These are phyloP conservation scores for Tapirus terrestris DNA, from an alignment of 2,113 vertebrate species.

Conservation along the genomic window DNA sequence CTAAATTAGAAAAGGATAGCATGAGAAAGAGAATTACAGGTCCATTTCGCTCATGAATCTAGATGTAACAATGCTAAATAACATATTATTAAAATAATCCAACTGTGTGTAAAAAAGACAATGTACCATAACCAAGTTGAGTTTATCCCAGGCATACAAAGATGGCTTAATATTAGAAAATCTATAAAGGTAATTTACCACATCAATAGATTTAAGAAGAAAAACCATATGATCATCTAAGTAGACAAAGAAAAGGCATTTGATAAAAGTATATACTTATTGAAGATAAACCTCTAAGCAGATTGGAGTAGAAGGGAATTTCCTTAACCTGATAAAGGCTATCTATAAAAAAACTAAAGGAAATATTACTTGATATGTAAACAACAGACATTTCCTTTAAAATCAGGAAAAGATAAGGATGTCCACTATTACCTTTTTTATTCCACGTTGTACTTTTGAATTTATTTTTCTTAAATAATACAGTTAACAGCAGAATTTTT, in stretches of 20 bases:
- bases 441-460: neutral
- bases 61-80: constrained; percentile 7
- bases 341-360: neutral
- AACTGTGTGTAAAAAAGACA: neutral
- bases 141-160: neutral
- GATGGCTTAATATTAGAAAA: constrained; percentile 1
- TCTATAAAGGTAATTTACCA: neutral
- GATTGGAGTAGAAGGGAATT: neutral
- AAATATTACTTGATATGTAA: neutral
- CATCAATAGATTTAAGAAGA: neutral
- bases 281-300: neutral
- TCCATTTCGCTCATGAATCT: neutral
- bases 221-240: neutral
- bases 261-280: neutral
- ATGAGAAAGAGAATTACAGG: neutral
- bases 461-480: constrained; percentile 31
- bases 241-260: neutral
- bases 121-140: neutral
- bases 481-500: neutral
- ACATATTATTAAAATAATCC: neutral
- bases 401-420: neutral
- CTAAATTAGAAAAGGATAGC: constrained; percentile 13
- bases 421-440: neutral
- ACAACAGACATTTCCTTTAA: neutral
- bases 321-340: neutral